Evolutionary conservation across 92 coral and sea anemone species (phyloP).

Genomic region (Epizoanthus fatuus): DNA sequence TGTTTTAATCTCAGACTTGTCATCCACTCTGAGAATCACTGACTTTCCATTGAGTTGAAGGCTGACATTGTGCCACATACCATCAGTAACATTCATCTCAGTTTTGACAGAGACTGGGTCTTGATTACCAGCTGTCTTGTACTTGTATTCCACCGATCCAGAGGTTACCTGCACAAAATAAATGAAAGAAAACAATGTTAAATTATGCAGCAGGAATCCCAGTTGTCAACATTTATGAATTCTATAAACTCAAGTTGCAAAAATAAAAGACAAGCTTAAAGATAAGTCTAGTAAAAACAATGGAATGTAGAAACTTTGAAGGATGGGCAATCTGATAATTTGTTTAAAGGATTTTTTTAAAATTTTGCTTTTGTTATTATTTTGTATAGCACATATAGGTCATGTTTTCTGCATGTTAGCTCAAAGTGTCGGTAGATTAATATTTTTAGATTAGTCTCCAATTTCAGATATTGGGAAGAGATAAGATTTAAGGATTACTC

Average conservation of each 20-base stretch:
- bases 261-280: background rate
- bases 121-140: conserved; percentile 59
- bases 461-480: too few relatives aligned
- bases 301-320: background rate
- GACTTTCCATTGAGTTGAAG: conserved; percentile 68
- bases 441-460: too few relatives aligned
- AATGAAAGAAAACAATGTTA: background rate
- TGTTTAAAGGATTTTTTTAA: background rate
- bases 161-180: conserved; percentile 60
- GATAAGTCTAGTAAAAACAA: conserved; percentile 1
- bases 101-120: conserved; percentile 38
- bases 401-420: too few relatives aligned
- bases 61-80: conserved; percentile 93
- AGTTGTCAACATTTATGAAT: background rate
- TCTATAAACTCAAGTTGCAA: background rate
- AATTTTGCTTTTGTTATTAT: background rate
- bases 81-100: conserved; percentile 71
- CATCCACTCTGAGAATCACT: conserved; percentile 76
- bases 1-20: conserved; percentile 35
- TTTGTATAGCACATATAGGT: background rate
- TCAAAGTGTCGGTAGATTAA: too few relatives aligned
- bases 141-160: conserved; percentile 74
- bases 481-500: too few relatives aligned
- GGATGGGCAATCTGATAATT: too few relatives aligned
- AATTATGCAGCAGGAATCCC: background rate